Evolutionary conservation across 1,140 invertebrate species (phyloP), one percentile per base, ranked within the genome.

Genomic region (Globodera rostochiensis): DNA sequence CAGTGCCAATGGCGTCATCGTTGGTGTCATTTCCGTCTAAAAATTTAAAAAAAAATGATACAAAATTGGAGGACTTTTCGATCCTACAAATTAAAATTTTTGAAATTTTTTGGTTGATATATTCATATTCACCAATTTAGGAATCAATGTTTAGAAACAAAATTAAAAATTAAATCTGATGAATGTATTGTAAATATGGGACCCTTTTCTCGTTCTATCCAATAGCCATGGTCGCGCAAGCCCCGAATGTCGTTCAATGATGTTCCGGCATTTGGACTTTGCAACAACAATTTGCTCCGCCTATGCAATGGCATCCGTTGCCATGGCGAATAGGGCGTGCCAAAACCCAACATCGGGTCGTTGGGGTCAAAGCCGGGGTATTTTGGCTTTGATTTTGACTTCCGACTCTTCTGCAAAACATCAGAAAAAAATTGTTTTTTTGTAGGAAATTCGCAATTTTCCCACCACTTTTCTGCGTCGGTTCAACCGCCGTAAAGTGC

Each of bases 301-400:
- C 50, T 8, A 53, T 53, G 8, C 67, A 45, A 9, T 45, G 67
- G 4, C 46, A 47, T 71, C 69, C 76, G 76, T 64, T 78, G 50
- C 76, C 76, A 78, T 36, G 76, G 76, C n/a, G 76, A 78, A 53
- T 70, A 64, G 21, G 66, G 66, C 66, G 53, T 78, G n/a, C 76
- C 76, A 67, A 78, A 78, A 9, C 76, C 76, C 11, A 78, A 60
- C 76, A 78, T 78, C 70, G 76, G 76, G 49, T 78, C 76, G 70
- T 78, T 78, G 47, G 76, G 19, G 47, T 78, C 36, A 78, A 78
- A 78, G 53, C 25, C 76, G 21, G n/a, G 73, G 13, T 21, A 8
- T 19, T 60, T 60, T 60, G 11, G 45, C 49, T 70, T 70, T 45
- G 66, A 50, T 64, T 64, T 64, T 50, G 21, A 64, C 70, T 78